Evolutionary conservation across 2,797 vertebrate genomes (phyloP).

Genomic region (Myotis daubentonii): DNA sequence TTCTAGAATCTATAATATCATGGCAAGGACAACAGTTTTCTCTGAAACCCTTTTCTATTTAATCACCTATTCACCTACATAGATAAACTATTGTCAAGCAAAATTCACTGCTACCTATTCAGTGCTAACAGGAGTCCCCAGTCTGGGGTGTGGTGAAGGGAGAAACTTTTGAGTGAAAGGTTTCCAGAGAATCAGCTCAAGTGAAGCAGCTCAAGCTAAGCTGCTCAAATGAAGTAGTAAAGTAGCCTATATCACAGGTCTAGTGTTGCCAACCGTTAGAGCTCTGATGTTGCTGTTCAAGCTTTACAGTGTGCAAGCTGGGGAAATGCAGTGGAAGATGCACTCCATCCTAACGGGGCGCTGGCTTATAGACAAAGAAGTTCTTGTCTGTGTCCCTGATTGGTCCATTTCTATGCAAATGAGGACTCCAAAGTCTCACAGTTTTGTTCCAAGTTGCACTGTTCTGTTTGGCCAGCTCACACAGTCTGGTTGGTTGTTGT

Average conservation of each 20-base stretch:
- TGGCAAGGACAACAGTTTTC: constrained; percentile 55
- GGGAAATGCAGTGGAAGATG: not conserved
- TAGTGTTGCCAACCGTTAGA: not conserved
- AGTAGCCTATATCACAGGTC: not conserved
- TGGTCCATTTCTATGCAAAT: not conserved
- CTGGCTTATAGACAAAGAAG: not conserved
- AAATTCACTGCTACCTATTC: not conserved
- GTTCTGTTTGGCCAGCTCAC: not conserved
- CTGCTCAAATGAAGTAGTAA: not conserved
- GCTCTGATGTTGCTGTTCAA: not conserved
- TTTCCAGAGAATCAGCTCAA: not conserved
- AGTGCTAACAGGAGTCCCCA: not conserved
- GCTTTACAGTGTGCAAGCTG: not conserved
- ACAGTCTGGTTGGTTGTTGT: not conserved
- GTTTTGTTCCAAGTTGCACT: not conserved
- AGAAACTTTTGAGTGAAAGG: not conserved
- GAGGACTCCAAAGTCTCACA: not conserved
- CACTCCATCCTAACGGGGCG: not conserved
- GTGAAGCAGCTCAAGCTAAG: not conserved
- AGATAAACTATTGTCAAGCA: not conserved
- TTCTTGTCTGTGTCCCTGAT: not conserved
- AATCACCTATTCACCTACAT: not conserved
- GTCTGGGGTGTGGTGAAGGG: not conserved
- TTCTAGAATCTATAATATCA: constrained; percentile 58
- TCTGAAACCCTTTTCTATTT: constrained; percentile 31